Conservation (phyloP, 30 jellyfish, hydroid and myxozoan species). For the Cassiopea xamachana region DNA sequence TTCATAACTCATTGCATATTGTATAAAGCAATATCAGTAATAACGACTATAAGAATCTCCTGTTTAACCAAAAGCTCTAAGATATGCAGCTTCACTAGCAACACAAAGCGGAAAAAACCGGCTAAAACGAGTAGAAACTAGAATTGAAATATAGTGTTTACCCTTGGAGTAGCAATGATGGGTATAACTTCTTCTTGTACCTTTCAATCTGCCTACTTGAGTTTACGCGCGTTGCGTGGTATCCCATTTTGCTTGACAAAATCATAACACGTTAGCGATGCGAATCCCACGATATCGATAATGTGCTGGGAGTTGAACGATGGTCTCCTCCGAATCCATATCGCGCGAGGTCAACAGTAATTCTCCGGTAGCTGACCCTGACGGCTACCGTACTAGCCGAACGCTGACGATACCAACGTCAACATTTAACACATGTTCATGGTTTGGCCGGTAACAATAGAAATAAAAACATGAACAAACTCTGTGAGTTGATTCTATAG, state of each 20-base stretch:
- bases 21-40: too few species aligned
- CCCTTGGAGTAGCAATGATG: constrained; percentile 31
- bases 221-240: constrained; percentile 22
- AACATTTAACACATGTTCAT: not conserved
- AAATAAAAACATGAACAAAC: not conserved
- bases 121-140: too few species aligned
- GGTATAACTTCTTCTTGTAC: not conserved
- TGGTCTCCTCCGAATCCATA: not conserved
- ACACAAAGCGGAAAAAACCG: too few species aligned
- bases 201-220: not conserved
- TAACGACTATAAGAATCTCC: too few species aligned
- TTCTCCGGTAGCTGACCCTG: not conserved
- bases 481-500: not conserved
- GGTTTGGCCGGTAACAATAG: constrained; percentile 11
- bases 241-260: constrained; percentile 10
- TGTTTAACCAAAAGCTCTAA: too few species aligned
- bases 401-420: not conserved
- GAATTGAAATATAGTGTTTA: too few species aligned
- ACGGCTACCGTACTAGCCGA: not conserved
- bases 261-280: not conserved
- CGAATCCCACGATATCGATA: not conserved
- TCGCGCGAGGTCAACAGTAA: not conserved
- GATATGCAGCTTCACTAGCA: too few species aligned
- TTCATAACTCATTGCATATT: too few species aligned
- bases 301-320: not conserved